These are phyloP conservation scores for Leptoteleia sp. DNA, from an alignment of 1,140 invertebrate species.

Conservation along the genomic window DNA sequence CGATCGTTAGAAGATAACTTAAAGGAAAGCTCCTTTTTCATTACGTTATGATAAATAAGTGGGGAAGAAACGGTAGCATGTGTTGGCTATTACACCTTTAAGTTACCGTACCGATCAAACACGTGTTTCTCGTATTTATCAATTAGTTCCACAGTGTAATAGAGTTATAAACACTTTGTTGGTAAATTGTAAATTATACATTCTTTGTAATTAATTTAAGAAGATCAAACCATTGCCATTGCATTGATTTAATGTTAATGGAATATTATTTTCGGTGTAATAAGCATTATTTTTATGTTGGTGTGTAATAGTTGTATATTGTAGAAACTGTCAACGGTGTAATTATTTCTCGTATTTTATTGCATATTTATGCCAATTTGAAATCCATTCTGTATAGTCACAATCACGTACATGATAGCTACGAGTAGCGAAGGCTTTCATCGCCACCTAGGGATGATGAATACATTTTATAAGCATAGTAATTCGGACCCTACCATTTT, in stretches of 20 bases:
- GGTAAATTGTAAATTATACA: constrained; percentile 12
- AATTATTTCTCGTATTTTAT: constrained; percentile 48
- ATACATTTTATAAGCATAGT: constrained; percentile 58
- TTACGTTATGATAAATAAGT: constrained; percentile 38
- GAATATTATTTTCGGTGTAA: neutral
- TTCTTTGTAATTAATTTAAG: constrained; percentile 7
- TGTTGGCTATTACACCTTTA: constrained; percentile 26
- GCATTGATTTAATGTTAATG: neutral
- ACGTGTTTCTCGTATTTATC: constrained; percentile 29
- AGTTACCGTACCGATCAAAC: constrained; percentile 29
- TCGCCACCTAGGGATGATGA: constrained; percentile 57
- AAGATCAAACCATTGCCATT: constrained; percentile 7
- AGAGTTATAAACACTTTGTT: constrained; percentile 29
- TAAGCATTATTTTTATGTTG: neutral
- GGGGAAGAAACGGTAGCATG: constrained; percentile 11
- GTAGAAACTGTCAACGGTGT: constrained; percentile 32
- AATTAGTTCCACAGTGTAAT: constrained; percentile 31
- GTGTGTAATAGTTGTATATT: constrained; percentile 21
- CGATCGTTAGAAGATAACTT: constrained; percentile 3
- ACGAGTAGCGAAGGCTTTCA: constrained; percentile 41
- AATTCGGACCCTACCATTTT: constrained; percentile 56
- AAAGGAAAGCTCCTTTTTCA: constrained; percentile 8
- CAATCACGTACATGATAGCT: constrained; percentile 63
- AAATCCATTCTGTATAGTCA: constrained; percentile 57
- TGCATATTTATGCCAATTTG: constrained; percentile 49